These are phyloP conservation scores for Cabera pusaria DNA, from an alignment of 2,888 invertebrate genomes.

Conservation along the genomic window DNA sequence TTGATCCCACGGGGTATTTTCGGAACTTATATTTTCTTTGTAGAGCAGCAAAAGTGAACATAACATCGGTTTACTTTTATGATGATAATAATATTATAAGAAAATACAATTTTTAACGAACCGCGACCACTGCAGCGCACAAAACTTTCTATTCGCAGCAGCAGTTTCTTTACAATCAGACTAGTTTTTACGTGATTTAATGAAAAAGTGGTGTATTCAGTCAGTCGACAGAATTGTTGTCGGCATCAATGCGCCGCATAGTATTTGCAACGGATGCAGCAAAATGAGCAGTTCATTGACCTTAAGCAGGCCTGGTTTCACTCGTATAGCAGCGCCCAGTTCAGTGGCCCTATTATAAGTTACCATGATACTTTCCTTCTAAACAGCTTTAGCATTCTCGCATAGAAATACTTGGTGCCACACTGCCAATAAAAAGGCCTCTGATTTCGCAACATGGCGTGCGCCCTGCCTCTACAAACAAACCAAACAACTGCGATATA, in stretches of 20 bases:
- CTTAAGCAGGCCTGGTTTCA: constrained; percentile 77
- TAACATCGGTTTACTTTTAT: too few species aligned
- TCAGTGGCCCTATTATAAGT: constrained; percentile 73
- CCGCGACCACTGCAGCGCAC: constrained; percentile 36
- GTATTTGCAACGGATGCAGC: constrained; percentile 83
- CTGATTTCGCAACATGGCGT: not conserved
- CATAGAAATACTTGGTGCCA: constrained; percentile 3
- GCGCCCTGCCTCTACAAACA: not conserved
- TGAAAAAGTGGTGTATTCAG: constrained; percentile 59
- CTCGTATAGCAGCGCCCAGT: constrained; percentile 75
- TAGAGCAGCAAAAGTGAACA: too few species aligned
- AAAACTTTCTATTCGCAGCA: constrained; percentile 58
- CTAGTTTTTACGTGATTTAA: constrained; percentile 62
- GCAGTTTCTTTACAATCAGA: constrained; percentile 62
- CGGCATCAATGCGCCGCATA: constrained; percentile 69
- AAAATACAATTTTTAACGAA: constrained; percentile 17
- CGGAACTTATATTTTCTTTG: too few species aligned
- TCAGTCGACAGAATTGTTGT: constrained; percentile 71
- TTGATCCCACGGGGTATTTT: too few species aligned
- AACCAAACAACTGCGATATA: not conserved
- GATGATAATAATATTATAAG: too few species aligned
- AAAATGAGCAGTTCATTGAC: constrained; percentile 80
- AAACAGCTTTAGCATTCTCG: constrained; percentile 26
- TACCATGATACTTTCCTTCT: constrained; percentile 54
- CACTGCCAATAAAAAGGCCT: not conserved